Evolutionary conservation across 2,113 vertebrate species (phyloP).

Genomic region (Scomber japonicus): DNA sequence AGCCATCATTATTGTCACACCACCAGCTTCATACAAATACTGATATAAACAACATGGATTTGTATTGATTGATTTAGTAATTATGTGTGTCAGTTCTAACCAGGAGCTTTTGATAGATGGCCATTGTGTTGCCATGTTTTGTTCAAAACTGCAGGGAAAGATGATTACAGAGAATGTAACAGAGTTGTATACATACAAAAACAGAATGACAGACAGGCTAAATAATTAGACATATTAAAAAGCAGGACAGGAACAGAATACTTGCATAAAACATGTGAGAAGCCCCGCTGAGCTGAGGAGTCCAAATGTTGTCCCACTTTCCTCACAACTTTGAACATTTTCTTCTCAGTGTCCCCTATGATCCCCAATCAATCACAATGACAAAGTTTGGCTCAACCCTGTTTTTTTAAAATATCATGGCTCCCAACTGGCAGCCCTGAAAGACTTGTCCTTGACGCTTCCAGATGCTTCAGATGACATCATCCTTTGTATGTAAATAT

Average conservation of each 20-base stretch:
- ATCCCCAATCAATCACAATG: constrained; percentile 47
- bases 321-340: constrained; percentile 9
- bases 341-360: constrained; percentile 9
- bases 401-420: constrained; percentile 4
- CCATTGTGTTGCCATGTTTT: constrained; percentile 5
- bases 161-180: not conserved
- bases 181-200: not conserved
- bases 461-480: constrained; percentile 47
- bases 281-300: constrained; percentile 1
- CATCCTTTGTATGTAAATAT: constrained; percentile 41
- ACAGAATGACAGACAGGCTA: constrained; percentile 24
- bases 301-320: constrained; percentile 48
- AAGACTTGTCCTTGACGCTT: constrained; percentile 44
- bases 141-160: not conserved
- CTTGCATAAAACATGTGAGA: constrained; percentile 10
- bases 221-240: constrained; percentile 30
- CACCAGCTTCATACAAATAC: not conserved
- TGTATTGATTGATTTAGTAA: not conserved
- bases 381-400: constrained; percentile 16
- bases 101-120: not conserved
- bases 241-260: not conserved
- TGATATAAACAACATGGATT: not conserved
- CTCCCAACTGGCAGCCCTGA: constrained; percentile 21
- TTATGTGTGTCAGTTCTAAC: not conserved
- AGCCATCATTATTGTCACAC: no score